These are phyloP conservation scores for Acleris literana DNA, from an alignment of 2,888 invertebrate species.

Conservation along the genomic window DNA sequence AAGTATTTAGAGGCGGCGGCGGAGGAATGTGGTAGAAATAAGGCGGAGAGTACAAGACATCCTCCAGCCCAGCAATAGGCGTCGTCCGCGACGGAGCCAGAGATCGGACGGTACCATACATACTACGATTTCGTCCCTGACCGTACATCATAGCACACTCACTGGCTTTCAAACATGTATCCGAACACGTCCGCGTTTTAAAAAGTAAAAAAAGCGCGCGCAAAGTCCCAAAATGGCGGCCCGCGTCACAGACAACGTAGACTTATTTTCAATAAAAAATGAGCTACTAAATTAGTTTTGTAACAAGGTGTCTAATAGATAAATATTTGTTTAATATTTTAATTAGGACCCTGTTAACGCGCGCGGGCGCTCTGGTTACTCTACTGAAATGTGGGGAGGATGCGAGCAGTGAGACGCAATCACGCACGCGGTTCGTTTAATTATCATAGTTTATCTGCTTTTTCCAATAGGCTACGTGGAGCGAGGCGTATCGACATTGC, in stretches of 20 bases:
- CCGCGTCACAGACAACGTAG: slow-evolving; percentile 43
- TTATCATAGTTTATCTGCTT: slow-evolving; percentile 81
- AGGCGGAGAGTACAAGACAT: slow-evolving; percentile 66
- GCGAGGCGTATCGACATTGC: slow-evolving; percentile 73
- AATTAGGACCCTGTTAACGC: slow-evolving; percentile 62
- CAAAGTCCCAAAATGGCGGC: slow-evolving; percentile 22
- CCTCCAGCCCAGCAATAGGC: slow-evolving; percentile 63
- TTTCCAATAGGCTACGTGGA: slow-evolving; percentile 77
- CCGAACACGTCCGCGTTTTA: slow-evolving; percentile 45
- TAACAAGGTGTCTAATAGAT: slow-evolving; percentile 63
- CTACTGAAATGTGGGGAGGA: slow-evolving; percentile 57
- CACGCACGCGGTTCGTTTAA: slow-evolving; percentile 70
- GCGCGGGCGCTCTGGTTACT: slow-evolving; percentile 55
- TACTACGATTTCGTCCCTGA: slow-evolving; percentile 63
- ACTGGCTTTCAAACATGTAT: slow-evolving; percentile 40
- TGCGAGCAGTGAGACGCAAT: slow-evolving; percentile 54
- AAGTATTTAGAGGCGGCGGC: slow-evolving; percentile 71
- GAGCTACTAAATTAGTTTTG: slow-evolving; percentile 57
- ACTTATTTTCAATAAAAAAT: slow-evolving; percentile 75
- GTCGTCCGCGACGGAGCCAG: slow-evolving; percentile 64
- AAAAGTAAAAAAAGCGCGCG: slow-evolving; percentile 49
- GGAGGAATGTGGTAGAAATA: slow-evolving; percentile 77
- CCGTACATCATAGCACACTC: slow-evolving; percentile 66
- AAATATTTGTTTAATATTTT: slow-evolving; percentile 71
- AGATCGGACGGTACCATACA: slow-evolving; percentile 76